Evolutionary conservation across 2,888 invertebrate genomes (phyloP).

Genomic region (Diabrotica balteata): DNA sequence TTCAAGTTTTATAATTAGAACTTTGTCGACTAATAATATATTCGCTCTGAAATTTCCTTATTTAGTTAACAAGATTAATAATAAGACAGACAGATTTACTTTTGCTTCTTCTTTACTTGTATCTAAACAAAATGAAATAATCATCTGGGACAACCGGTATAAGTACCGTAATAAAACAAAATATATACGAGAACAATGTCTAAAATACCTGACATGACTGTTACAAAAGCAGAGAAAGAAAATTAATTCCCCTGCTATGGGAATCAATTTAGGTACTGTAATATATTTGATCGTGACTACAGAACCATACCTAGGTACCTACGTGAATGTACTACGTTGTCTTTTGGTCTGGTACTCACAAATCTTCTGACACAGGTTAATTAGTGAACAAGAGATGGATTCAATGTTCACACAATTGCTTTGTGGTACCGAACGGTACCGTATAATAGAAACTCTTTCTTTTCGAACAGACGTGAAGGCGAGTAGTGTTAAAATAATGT

Average conservation of each 20-base stretch:
- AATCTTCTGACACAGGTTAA: conserved; percentile 44
- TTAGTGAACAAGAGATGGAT: conserved; percentile 43
- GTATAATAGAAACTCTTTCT: conserved; percentile 7
- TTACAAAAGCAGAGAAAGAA: conserved; percentile 40
- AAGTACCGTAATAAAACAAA: background rate
- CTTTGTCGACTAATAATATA: too few relatives aligned
- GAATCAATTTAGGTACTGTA: conserved; percentile 50
- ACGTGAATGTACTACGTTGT: conserved; percentile 36
- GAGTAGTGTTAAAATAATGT: too few relatives aligned
- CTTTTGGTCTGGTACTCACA: conserved; percentile 30
- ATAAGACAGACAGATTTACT: too few relatives aligned
- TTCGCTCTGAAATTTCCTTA: too few relatives aligned
- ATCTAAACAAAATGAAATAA: too few relatives aligned
- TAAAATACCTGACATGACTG: conserved; percentile 42
- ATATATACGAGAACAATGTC: conserved; percentile 7
- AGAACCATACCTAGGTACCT: conserved; percentile 33
- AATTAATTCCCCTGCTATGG: conserved; percentile 47
- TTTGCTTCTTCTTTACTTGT: too few relatives aligned
- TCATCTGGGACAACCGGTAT: too few relatives aligned
- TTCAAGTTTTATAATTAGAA: too few relatives aligned
- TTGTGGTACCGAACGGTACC: conserved; percentile 19
- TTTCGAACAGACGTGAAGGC: background rate
- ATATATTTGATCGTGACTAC: conserved; percentile 47
- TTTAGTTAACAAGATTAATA: too few relatives aligned
- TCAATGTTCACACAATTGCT: conserved; percentile 33